Evolutionary conservation across 2,113 vertebrate genomes (phyloP).

Genomic region (human (Homo sapiens)): DNA sequence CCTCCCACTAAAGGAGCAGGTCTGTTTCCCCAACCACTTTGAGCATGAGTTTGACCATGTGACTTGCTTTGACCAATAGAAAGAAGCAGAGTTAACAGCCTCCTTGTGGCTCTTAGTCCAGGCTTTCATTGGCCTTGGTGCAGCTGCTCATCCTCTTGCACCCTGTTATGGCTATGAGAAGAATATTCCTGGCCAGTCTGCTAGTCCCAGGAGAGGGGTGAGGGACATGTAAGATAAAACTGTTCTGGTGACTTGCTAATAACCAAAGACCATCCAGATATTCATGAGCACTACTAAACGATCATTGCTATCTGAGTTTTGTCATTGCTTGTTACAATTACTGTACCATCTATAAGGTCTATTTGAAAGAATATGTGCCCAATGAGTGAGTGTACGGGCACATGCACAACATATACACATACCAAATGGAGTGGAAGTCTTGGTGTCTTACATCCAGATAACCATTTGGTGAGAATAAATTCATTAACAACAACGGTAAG

Average conservation of each 20-base stretch:
- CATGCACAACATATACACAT: background rate
- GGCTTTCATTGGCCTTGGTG: background rate
- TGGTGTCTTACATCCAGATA: background rate
- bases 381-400: background rate
- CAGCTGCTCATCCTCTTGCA: rapidly evolving
- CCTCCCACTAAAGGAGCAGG: background rate
- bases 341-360: background rate
- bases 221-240: background rate
- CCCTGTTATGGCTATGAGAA: background rate
- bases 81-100: background rate
- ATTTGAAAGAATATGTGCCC: background rate
- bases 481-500: background rate
- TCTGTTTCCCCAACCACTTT: background rate
- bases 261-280: background rate
- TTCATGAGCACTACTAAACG: background rate
- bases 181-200: background rate
- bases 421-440: background rate
- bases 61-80: background rate
- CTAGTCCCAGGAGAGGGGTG: background rate
- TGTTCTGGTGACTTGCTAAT: background rate
- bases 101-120: background rate
- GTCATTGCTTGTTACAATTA: background rate
- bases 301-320: background rate
- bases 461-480: background rate
- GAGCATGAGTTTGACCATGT: background rate